phyloP scores from a whole-genome alignment of 2,797 vertebrate genomes.

The Scleropages formosus region DNA sequence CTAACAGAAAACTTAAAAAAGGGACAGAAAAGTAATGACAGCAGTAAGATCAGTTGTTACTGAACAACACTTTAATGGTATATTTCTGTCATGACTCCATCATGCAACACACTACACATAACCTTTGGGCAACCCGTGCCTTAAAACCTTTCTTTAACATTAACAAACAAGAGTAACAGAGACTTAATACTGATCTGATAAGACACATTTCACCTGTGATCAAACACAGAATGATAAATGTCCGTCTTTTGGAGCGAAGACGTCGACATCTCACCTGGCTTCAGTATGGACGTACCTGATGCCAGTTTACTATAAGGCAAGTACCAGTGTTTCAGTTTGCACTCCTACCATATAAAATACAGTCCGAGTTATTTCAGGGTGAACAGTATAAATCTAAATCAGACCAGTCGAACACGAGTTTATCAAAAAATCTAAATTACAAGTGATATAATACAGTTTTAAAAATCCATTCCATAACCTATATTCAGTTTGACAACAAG shows the following conservation, averaged over 20 bases:
- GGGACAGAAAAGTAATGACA: constrained; percentile 33
- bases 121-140: constrained; percentile 87
- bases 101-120: constrained; percentile 74
- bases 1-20: constrained; percentile 24
- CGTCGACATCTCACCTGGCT: constrained; percentile 52
- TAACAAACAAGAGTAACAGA: constrained; percentile 56
- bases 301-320: constrained; percentile 42
- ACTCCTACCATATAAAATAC: constrained; percentile 43
- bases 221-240: constrained; percentile 32
- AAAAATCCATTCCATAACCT: constrained; percentile 50
- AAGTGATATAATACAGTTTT: constrained; percentile 53
- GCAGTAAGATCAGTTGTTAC: constrained; percentile 59
- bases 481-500: constrained; percentile 45
- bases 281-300: constrained; percentile 69
- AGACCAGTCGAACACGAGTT: constrained; percentile 49
- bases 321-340: constrained; percentile 34
- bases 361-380: neutral
- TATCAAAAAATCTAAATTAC: constrained; percentile 55
- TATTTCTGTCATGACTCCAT: constrained; percentile 73
- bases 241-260: constrained; percentile 45
- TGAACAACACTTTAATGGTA: constrained; percentile 72
- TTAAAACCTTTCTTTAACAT: constrained; percentile 63
- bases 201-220: constrained; percentile 55
- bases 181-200: constrained; percentile 45
- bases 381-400: neutral